Conservation (phyloP, 2,113 vertebrate genomes). For the western clawed frog (Xenopus tropicalis) region DNA sequence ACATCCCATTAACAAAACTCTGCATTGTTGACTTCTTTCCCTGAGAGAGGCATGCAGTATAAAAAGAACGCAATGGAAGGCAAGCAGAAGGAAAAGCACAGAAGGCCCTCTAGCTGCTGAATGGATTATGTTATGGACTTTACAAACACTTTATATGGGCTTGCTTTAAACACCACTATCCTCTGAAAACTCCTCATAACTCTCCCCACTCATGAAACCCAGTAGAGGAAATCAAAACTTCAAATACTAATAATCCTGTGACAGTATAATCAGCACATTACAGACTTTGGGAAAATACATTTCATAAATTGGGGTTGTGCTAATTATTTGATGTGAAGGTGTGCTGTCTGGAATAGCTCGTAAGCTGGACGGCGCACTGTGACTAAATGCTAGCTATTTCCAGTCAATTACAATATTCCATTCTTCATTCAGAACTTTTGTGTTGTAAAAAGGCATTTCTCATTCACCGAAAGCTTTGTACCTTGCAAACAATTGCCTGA, state of each 20-base stretch:
- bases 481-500: background rate
- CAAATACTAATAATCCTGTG: background rate
- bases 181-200: background rate
- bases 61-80: too few relatives aligned
- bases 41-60: too few relatives aligned
- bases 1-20: too few relatives aligned
- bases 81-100: too few relatives aligned
- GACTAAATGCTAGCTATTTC: background rate
- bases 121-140: too few relatives aligned
- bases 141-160: too few relatives aligned
- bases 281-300: background rate
- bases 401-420: background rate
- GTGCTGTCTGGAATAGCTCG: background rate
- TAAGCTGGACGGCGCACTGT: background rate
- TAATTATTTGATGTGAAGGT: background rate
- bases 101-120: too few relatives aligned
- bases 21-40: too few relatives aligned
- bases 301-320: background rate
- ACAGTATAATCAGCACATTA: background rate
- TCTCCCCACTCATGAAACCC: background rate
- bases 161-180: too few relatives aligned
- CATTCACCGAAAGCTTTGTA: background rate
- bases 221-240: background rate
- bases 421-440: background rate
- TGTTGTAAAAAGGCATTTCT: background rate